A percentile compares a stretch with the other conserved stretches of the same genome.
These are phyloP conservation scores for Aproaerema taeniolella DNA, from an alignment of 2,888 invertebrate genomes.

Conservation along the genomic window DNA sequence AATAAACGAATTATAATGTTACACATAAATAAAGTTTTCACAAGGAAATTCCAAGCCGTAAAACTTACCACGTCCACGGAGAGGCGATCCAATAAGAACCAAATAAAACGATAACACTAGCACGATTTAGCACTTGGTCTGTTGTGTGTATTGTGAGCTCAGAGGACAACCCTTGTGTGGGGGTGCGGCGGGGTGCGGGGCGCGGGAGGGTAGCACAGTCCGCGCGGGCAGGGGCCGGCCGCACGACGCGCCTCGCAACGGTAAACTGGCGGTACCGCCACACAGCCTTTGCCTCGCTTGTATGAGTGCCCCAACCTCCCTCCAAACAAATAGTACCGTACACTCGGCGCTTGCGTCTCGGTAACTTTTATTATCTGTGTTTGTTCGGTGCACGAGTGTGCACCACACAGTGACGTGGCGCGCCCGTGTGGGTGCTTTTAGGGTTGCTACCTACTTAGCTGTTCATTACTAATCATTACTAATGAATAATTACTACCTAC, in stretches of 20 bases:
- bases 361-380: slow-evolving; percentile 72
- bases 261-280: slow-evolving; percentile 70
- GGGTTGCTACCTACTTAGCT: neutral
- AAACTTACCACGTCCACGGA: slow-evolving; percentile 52
- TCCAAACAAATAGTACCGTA: slow-evolving; percentile 77
- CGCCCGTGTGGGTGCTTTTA: slow-evolving; percentile 26
- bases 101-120: slow-evolving; percentile 68
- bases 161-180: too few species aligned
- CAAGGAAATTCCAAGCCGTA: slow-evolving; percentile 6
- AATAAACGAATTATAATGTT: neutral
- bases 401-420: slow-evolving; percentile 34
- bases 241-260: slow-evolving; percentile 77
- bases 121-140: slow-evolving; percentile 72
- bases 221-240: slow-evolving; percentile 48
- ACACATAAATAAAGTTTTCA: neutral
- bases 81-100: slow-evolving; percentile 69
- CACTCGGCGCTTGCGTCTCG: slow-evolving; percentile 68
- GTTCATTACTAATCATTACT: too few species aligned
- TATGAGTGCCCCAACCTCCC: slow-evolving; percentile 74
- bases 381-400: slow-evolving; percentile 53
- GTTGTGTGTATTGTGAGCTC: too few species aligned
- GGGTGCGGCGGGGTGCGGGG: slow-evolving; percentile 15
- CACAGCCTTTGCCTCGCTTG: slow-evolving; percentile 71
- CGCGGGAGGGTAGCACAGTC: slow-evolving; percentile 52
- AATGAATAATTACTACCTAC: too few species aligned